Evolutionary conservation across 1,140 invertebrate genomes (phyloP).

Genomic region (Euglossa dilemma): DNA sequence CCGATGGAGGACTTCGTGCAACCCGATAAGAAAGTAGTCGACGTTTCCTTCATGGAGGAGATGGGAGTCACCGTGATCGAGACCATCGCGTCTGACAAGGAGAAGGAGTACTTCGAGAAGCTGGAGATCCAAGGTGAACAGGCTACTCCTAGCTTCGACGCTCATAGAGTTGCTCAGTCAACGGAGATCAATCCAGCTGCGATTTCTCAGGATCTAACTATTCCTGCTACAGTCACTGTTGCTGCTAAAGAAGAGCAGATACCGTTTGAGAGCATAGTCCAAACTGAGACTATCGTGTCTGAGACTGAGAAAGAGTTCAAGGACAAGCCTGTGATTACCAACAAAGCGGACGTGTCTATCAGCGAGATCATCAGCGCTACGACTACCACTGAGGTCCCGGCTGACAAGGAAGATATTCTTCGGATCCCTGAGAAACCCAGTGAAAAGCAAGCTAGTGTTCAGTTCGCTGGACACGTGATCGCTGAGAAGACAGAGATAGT

Average conservation of each 20-base stretch:
- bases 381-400: constrained; percentile 78
- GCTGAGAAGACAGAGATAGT: constrained; percentile 80
- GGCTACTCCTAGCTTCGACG: constrained; percentile 75
- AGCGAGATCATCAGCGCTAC: constrained; percentile 79
- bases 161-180: constrained; percentile 80
- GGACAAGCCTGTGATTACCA: constrained; percentile 70
- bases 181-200: constrained; percentile 78
- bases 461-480: constrained; percentile 78
- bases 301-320: constrained; percentile 82
- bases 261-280: constrained; percentile 82
- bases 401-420: constrained; percentile 82
- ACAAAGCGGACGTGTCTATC: constrained; percentile 78
- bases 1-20: constrained; percentile 75
- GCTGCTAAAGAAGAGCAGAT: constrained; percentile 79
- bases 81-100: constrained; percentile 80
- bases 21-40: constrained; percentile 79
- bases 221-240: constrained; percentile 62
- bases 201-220: constrained; percentile 71
- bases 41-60: constrained; percentile 78
- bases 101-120: constrained; percentile 76
- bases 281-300: constrained; percentile 80
- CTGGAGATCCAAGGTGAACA: constrained; percentile 71
- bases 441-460: constrained; percentile 73
- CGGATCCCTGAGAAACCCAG: constrained; percentile 69
- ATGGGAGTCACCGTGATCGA: constrained; percentile 78